phyloP scores from a whole-genome alignment of 1,140 invertebrate species.

The Asobara japonica region DNA sequence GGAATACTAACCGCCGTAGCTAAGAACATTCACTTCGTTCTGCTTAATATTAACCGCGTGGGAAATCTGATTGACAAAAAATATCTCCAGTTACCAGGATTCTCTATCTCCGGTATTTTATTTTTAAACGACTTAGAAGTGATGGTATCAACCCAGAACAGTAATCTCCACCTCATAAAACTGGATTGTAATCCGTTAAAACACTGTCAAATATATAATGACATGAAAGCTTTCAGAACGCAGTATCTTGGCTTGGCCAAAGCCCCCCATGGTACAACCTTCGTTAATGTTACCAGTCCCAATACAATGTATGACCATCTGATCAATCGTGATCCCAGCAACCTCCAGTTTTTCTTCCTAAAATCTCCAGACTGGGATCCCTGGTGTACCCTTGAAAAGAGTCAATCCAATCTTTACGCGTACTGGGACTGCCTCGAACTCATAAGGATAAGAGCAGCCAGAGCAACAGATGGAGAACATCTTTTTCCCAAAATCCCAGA shows the following conservation, averaged over 20 bases:
- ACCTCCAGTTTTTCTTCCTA: constrained; percentile 50
- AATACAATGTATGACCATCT: constrained; percentile 57
- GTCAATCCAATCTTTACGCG: constrained; percentile 30
- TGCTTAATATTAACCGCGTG: constrained; percentile 17
- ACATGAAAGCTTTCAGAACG: constrained; percentile 42
- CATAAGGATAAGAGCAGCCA: constrained; percentile 52
- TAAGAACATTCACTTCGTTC: constrained; percentile 25
- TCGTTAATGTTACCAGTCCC: constrained; percentile 55
- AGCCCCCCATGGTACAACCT: constrained; percentile 50
- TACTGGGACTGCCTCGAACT: constrained; percentile 61
- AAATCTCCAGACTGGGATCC: constrained; percentile 45
- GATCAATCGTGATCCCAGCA: constrained; percentile 54
- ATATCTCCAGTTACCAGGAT: constrained; percentile 19
- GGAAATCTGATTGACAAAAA: constrained; percentile 10
- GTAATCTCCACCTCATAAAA: constrained; percentile 39
- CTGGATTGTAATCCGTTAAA: constrained; percentile 34
- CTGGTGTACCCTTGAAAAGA: constrained; percentile 43
- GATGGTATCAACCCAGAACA: constrained; percentile 52
- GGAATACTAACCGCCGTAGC: not conserved
- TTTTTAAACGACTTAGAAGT: constrained; percentile 37
- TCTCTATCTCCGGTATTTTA: constrained; percentile 45
- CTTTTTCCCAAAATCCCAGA: constrained; percentile 34
- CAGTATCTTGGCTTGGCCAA: constrained; percentile 55
- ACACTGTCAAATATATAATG: constrained; percentile 34
- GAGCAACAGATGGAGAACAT: constrained; percentile 30